phyloP scores from a whole-genome alignment of 2,888 invertebrate species.

The Tenthredo amoena region DNA sequence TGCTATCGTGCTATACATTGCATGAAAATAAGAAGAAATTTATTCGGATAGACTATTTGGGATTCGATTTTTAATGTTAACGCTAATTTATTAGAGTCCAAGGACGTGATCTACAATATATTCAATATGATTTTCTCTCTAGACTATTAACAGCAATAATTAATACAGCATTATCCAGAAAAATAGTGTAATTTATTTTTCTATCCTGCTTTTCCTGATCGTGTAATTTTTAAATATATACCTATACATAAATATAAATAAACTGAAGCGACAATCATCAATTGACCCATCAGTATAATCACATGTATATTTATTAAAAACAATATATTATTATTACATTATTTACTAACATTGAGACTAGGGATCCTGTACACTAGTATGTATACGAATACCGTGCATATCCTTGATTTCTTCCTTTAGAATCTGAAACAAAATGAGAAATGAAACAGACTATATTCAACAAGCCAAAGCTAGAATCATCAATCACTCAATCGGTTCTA shows the following conservation, averaged over 20 bases:
- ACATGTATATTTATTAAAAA: neutral
- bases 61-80: neutral
- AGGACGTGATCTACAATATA: neutral
- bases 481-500: neutral
- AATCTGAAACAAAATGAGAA: conserved; percentile 76
- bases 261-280: neutral
- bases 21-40: neutral
- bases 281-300: neutral
- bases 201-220: neutral
- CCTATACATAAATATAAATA: neutral
- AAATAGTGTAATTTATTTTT: neutral
- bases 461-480: conserved; percentile 28
- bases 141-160: neutral
- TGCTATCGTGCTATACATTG: neutral
- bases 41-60: neutral
- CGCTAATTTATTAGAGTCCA: neutral
- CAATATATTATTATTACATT: conserved; percentile 17
- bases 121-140: neutral
- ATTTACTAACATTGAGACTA: conserved; percentile 47
- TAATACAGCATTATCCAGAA: neutral
- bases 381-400: conserved; percentile 91
- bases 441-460: conserved; percentile 4
- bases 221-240: neutral
- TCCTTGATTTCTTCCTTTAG: conserved; percentile 88
- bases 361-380: conserved; percentile 81